Conservation (phyloP, 2,888 invertebrate genomes). For the Calameuta idolon region DNA sequence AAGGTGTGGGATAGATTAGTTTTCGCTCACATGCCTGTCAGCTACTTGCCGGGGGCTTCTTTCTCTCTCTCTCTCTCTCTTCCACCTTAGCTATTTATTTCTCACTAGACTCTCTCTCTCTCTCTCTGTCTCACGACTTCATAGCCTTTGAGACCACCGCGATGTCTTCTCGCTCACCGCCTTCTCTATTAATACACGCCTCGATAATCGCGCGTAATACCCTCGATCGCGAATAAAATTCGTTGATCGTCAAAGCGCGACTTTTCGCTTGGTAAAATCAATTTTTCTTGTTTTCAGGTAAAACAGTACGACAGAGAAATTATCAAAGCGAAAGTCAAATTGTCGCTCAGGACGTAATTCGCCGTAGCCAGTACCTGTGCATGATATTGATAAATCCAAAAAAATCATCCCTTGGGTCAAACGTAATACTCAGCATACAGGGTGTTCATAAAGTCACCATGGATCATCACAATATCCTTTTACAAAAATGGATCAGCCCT, state of each 20-base stretch:
- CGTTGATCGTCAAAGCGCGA: not conserved
- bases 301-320: not conserved
- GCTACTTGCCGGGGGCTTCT: constrained; percentile 52
- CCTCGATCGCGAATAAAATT: not conserved
- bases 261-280: too few species aligned
- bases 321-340: not conserved
- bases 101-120: constrained; percentile 26
- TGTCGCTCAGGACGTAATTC: not conserved
- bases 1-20: constrained; percentile 59
- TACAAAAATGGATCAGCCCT: not conserved
- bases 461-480: not conserved
- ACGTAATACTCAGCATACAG: not conserved
- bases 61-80: constrained; percentile 11
- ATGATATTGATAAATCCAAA: not conserved
- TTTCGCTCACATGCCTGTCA: constrained; percentile 51
- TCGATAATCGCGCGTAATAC: not conserved
- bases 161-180: constrained; percentile 1
- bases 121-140: constrained; percentile 8
- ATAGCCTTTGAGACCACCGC: constrained; percentile 14
- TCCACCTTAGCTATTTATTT: not conserved
- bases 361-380: not conserved
- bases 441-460: not conserved
- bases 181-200: not conserved
- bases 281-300: not conserved
- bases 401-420: not conserved